Conservation (phyloP, 1,140 invertebrate genomes). For the Harlomillsia oculata region DNA sequence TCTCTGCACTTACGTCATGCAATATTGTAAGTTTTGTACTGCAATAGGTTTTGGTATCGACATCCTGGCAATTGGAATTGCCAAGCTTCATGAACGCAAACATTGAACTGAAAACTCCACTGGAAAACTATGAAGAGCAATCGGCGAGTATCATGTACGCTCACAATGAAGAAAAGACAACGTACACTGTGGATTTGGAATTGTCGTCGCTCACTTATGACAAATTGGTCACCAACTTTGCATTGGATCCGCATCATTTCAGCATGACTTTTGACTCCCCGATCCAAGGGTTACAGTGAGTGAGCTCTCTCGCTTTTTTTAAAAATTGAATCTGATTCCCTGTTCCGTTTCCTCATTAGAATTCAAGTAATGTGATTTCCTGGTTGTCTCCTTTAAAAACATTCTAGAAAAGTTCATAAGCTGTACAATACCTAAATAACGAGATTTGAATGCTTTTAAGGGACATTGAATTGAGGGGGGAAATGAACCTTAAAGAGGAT, state of each 20-base stretch:
- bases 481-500: slow-evolving; percentile 5
- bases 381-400: not conserved
- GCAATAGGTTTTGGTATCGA: too few relatives aligned
- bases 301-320: not conserved
- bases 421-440: not conserved
- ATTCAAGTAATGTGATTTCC: too few relatives aligned
- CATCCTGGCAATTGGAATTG: not conserved
- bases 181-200: slow-evolving; percentile 18
- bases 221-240: slow-evolving; percentile 19
- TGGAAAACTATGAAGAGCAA: slow-evolving; percentile 29
- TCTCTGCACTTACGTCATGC: too few relatives aligned
- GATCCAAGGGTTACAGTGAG: slow-evolving; percentile 19
- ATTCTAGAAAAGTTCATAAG: not conserved
- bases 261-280: slow-evolving; percentile 25
- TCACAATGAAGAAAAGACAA: slow-evolving; percentile 14
- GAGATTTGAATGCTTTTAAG: slow-evolving; percentile 2
- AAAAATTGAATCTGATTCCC: too few relatives aligned
- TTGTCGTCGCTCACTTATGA: slow-evolving; percentile 17
- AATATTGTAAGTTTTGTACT: too few relatives aligned
- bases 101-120: slow-evolving; percentile 25
- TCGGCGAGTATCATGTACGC: slow-evolving; percentile 21
- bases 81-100: slow-evolving; percentile 4
- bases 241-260: slow-evolving; percentile 16
- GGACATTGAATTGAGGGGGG: slow-evolving; percentile 14
- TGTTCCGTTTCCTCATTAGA: too few relatives aligned